A percentile compares a stretch with the other conserved stretches of the same genome.
phyloP scores from a whole-genome alignment of 2,888 invertebrate species.

The Craniophora ligustri region DNA sequence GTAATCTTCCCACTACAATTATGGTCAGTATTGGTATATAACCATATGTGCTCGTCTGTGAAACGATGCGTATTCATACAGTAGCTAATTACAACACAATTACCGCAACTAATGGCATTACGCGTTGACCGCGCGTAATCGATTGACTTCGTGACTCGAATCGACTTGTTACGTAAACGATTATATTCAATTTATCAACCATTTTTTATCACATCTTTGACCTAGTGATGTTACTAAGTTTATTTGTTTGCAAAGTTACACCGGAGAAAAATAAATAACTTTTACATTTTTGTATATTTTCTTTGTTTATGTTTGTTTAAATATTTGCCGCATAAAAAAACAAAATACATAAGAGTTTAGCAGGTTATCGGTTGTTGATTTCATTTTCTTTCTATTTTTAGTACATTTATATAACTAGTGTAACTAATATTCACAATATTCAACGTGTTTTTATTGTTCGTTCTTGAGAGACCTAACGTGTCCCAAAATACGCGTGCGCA shows the following conservation, averaged over 20 bases:
- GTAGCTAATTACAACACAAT: constrained; percentile 39
- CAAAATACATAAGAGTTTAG: too few species aligned
- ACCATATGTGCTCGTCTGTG: constrained; percentile 21
- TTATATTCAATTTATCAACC: constrained; percentile 10
- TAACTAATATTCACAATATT: too few species aligned
- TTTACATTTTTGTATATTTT: too few species aligned
- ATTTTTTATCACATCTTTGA: constrained; percentile 16
- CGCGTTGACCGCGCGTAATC: constrained; percentile 11
- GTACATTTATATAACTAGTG: too few species aligned
- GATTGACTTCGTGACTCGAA: constrained; percentile 24
- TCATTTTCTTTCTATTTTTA: too few species aligned
- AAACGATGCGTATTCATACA: constrained; percentile 22
- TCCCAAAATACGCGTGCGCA: too few species aligned
- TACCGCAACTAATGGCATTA: constrained; percentile 32
- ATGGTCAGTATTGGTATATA: constrained; percentile 4
- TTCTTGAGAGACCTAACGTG: too few species aligned
- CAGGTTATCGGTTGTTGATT: too few species aligned
- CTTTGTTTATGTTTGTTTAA: not conserved
- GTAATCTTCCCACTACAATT: constrained; percentile 4
- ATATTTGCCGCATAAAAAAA: not conserved
- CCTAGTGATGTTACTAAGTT: constrained; percentile 23
- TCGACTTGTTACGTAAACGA: constrained; percentile 11
- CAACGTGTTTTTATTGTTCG: too few species aligned
- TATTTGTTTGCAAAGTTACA: not conserved
- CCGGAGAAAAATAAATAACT: not conserved